Conservation (phyloP, 1,140 invertebrate genomes). For the Macrocentrus cingulum region DNA sequence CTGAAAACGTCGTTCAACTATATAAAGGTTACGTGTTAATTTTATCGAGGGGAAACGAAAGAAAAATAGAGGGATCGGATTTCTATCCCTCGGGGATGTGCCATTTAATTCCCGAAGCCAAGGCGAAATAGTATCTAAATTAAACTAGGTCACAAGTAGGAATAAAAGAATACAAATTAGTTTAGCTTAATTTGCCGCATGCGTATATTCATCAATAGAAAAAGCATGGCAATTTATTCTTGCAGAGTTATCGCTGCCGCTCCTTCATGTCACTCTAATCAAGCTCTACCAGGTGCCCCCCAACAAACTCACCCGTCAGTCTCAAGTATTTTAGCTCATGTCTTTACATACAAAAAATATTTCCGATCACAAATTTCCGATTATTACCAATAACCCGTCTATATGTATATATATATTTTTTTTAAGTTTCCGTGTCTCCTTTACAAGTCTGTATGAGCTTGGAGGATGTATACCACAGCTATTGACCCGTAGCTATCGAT, state of each 20-base stretch:
- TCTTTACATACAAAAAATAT: conserved; percentile 30
- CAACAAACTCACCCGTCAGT: conserved; percentile 14
- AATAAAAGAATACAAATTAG: no score
- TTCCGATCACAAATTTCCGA: no score
- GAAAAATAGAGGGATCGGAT: no score
- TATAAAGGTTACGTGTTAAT: no score
- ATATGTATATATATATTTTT: no score
- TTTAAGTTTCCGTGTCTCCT: background rate
- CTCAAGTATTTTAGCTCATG: background rate
- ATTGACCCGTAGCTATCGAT: conserved; percentile 41
- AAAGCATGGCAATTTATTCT: conserved; percentile 7
- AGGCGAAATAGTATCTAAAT: no score
- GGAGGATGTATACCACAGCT: conserved; percentile 31
- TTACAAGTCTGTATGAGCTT: conserved; percentile 2
- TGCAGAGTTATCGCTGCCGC: conserved; percentile 42
- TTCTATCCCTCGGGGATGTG: no score
- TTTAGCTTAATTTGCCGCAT: background rate
- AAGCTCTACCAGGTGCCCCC: conserved; percentile 26
- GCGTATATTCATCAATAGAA: background rate
- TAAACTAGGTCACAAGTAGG: no score
- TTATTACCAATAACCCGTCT: no score
- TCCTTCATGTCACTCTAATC: conserved; percentile 48
- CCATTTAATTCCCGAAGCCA: no score
- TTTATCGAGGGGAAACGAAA: no score
- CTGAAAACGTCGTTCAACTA: no score